Evolutionary conservation across 2,888 invertebrate species (phyloP), one percentile per base, ranked within the genome.

Genomic region (Chloroclysta siterata): DNA sequence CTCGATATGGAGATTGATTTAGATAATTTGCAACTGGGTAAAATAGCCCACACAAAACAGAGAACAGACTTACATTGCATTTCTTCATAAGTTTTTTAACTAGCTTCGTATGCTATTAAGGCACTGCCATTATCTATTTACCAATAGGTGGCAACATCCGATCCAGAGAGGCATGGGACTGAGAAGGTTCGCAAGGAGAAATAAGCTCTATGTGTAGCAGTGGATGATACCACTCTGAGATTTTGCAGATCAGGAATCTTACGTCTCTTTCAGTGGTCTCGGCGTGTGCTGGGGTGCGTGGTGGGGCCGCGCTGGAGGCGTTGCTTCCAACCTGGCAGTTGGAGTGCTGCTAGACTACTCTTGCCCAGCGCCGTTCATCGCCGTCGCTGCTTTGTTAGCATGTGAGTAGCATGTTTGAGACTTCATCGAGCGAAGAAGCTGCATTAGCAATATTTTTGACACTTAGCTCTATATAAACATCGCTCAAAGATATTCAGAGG

Each of bases 291-390:
- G 95, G 83, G 94, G 94, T 15, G 94, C 95, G 47, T 94, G 94
- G 84, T 93, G 94, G 78, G 96, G 96, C 1, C 89, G 95, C 61
- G 83, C 95, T 0, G 95, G 95, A 0, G 95, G 95, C 0, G 94
- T 95, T 63, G 88, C 93, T 0, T 95, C 95, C 60, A 96, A 95
- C 83, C 72, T 95, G 7, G 93, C 95, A 0, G 95, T 96, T 41
- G 95, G 95, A 4, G 93, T 91, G 28, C 87, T 95, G 2, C 88
- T 96, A 55, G 95, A 95, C 79, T 90, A 89, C 60, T 94, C 94
- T 50, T 95, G 95, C 69, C 94, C 94, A 42, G 93, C 95, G 2
- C 95, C 95, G 0, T 94, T 96, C 74, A 92, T 95, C 57, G 84
- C 94, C 0, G 95, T 95, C 0, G 94, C 94, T 3, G 89, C 88